A percentile compares a stretch with the other conserved stretches of the same genome.
These are phyloP conservation scores for Acrobasis suavella DNA, from an alignment of 2,888 invertebrate species.

Conservation along the genomic window DNA sequence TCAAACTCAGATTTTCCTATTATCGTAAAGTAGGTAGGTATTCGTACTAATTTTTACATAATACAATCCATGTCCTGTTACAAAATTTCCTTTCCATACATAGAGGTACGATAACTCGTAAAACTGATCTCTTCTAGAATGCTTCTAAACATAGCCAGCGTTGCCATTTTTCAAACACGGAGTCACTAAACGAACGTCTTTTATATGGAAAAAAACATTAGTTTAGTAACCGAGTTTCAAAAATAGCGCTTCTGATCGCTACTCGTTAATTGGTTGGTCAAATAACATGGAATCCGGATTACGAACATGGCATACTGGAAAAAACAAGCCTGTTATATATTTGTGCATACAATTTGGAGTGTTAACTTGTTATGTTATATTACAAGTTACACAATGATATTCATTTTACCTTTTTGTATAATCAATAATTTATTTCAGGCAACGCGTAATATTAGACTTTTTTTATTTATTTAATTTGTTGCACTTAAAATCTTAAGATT, in stretches of 20 bases:
- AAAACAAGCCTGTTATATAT: neutral
- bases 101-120: neutral
- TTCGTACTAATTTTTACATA: neutral
- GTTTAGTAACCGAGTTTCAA: too few relatives aligned
- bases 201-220: too few relatives aligned
- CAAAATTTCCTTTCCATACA: neutral
- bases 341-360: neutral
- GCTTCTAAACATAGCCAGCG: neutral
- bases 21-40: neutral
- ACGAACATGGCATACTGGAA: neutral
- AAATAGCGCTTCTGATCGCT: neutral
- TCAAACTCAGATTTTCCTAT: too few relatives aligned
- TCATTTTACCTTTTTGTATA: too few relatives aligned
- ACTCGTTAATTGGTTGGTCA: neutral
- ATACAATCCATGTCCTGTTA: neutral
- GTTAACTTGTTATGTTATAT: neutral
- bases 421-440: too few relatives aligned
- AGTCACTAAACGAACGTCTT: too few relatives aligned
- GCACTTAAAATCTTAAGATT: too few relatives aligned
- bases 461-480: too few relatives aligned
- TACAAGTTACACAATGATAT: too few relatives aligned
- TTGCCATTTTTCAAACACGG: too few relatives aligned
- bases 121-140: neutral
- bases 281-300: neutral
- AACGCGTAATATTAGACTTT: too few relatives aligned